These are phyloP conservation scores for Pyrgus malvae DNA, from an alignment of 2,888 invertebrate species.

Conservation along the genomic window DNA sequence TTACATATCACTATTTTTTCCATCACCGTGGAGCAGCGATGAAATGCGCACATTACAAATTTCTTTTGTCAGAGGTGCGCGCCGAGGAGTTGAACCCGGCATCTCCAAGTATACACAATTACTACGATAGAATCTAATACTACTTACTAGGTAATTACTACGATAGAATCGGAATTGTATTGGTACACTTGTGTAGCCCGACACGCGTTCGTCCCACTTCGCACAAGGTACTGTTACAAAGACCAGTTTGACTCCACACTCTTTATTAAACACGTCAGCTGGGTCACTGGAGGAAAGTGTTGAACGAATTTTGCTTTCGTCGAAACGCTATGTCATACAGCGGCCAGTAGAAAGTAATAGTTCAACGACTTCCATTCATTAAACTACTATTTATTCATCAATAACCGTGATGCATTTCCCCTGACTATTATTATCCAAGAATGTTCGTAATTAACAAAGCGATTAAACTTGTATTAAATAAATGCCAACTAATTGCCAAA, in stretches of 20 bases:
- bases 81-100: too few species aligned
- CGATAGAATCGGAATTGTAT: neutral
- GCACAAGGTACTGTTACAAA: conserved; percentile 65
- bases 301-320: conserved; percentile 77
- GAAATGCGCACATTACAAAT: too few species aligned
- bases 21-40: too few species aligned
- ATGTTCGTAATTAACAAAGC: conserved; percentile 2
- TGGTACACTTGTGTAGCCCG: neutral
- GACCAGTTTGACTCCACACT: conserved; percentile 69
- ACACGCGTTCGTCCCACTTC: conserved; percentile 59
- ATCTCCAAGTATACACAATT: too few species aligned
- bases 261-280: conserved; percentile 55
- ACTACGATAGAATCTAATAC: too few species aligned
- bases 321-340: conserved; percentile 55
- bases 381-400: conserved; percentile 28
- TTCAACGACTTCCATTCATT: conserved; percentile 48
- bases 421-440: neutral
- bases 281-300: conserved; percentile 74
- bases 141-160: neutral
- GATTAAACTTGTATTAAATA: neutral
- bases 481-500: neutral
- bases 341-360: conserved; percentile 73
- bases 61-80: too few species aligned
- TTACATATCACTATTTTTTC: too few species aligned
- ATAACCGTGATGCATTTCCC: conserved; percentile 2